Evolutionary conservation across 2,888 invertebrate genomes (phyloP), one percentile per base, ranked within the genome.

Genomic region (Dichetophora obliterata): DNA sequence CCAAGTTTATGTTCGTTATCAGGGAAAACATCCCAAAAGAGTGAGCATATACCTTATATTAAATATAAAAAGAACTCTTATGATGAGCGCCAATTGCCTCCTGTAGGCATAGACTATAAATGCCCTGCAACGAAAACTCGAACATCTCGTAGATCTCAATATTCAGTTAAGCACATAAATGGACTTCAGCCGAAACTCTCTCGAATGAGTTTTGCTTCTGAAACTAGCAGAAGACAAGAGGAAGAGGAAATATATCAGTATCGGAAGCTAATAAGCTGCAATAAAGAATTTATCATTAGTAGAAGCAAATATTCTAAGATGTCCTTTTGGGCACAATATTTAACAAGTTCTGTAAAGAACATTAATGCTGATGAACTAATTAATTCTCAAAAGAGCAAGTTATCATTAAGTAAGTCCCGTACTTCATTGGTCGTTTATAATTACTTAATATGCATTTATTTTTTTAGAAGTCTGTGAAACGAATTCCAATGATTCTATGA

Each of bases 21-120:
- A 27, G 37, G 8, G 37, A 52, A 59, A 73, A 74, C 63, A 75
- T 82, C 74, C 82, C 84, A 76, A 83, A 19, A 5, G 22, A 14
- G 14, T 43, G 6, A 43, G 1, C 83, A n/a, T 83, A 83, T 22
- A 81, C 83, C 70, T 82, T 84, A 9, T 84, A 84, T 85, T 2
- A 88, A 86, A 80, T 88, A 87, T 81, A 85, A 87, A 77, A 87
- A 85, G 75, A 81, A 84, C 57, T 86, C 88, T 72, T 87, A 85
- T 77, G 88, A 88, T 77, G 88, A 88, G 59, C 86, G 88, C 27
- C 87, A 88, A 79, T 78, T 88, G 75, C 87, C 88, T 65, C 85
- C 87, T 5, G 84, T 88, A 63, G 86, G 85, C 48, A 82, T 87
- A 66, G 87, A 86, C 27, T 85, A 84, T 52, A 84, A 84, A 73